Evolutionary conservation across 2,113 vertebrate species (phyloP).

Genomic region (Corythaeola cristata): DNA sequence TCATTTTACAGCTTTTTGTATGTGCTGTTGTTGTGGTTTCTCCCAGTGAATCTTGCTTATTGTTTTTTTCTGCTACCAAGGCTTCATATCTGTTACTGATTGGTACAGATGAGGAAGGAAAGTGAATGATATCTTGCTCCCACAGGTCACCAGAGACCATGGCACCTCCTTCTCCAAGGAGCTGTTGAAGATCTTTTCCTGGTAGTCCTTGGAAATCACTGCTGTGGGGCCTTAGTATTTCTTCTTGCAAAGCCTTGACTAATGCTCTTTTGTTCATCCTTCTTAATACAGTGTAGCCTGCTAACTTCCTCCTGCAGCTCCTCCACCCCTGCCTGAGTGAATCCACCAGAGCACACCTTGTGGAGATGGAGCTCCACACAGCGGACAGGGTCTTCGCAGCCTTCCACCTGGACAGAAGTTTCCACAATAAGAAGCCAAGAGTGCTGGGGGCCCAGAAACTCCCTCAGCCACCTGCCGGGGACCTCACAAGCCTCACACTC

Average conservation of each 20-base stretch:
- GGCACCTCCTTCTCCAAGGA: background rate
- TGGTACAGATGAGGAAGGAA: background rate
- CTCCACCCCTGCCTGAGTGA: background rate
- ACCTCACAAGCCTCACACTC: background rate
- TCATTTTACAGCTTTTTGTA: background rate
- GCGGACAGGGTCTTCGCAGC: background rate
- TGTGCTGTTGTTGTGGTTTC: background rate
- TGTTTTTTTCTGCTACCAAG: background rate
- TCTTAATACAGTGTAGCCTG: background rate
- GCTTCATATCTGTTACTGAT: background rate
- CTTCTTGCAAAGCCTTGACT: background rate
- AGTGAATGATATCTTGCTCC: background rate
- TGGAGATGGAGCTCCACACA: background rate
- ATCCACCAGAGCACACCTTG: background rate
- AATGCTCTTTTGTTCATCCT: background rate
- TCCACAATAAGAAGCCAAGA: background rate
- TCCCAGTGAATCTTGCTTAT: background rate
- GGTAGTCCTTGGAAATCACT: background rate
- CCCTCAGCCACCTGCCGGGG: accelerated
- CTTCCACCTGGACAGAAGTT: background rate
- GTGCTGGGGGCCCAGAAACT: background rate
- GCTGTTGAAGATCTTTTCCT: background rate
- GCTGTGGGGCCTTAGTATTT: background rate
- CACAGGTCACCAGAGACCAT: background rate
- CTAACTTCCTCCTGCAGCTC: background rate